phyloP scores from a whole-genome alignment of 2,113 vertebrate genomes.

The Tetraodon nigroviridis region DNA sequence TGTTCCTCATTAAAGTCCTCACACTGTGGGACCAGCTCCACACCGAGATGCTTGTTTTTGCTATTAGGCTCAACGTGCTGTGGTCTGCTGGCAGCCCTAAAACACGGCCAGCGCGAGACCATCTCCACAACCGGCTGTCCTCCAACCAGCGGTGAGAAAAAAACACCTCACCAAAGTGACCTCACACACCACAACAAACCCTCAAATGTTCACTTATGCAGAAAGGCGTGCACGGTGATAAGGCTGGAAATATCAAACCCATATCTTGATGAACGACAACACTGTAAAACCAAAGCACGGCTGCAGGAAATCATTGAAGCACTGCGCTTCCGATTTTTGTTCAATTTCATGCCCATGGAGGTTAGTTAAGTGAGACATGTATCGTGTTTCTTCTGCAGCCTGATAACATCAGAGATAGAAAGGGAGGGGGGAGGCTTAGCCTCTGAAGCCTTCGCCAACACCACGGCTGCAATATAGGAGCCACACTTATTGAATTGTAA shows the following conservation, averaged over 20 bases:
- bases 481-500: slow-evolving; percentile 69
- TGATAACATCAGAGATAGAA: slow-evolving; percentile 66
- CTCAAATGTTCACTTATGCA: slow-evolving; percentile 15
- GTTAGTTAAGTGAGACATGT: slow-evolving; percentile 54
- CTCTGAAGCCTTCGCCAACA: slow-evolving; percentile 47
- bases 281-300: slow-evolving; percentile 6
- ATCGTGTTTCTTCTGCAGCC: slow-evolving; percentile 52
- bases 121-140: slow-evolving; percentile 30
- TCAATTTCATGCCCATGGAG: slow-evolving; percentile 61
- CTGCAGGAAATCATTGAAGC: slow-evolving; percentile 42
- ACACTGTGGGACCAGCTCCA: slow-evolving; percentile 74
- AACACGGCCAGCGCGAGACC: slow-evolving; percentile 42
- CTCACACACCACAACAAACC: not conserved
- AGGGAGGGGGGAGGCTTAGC: slow-evolving; percentile 38
- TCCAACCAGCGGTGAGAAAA: slow-evolving; percentile 14
- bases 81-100: slow-evolving; percentile 64
- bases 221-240: too few relatives aligned
- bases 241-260: too few relatives aligned
- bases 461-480: slow-evolving; percentile 49
- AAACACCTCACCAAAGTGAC: too few relatives aligned
- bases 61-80: slow-evolving; percentile 75
- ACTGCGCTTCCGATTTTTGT: slow-evolving; percentile 51
- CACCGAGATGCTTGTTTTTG: slow-evolving; percentile 77
- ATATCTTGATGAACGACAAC: slow-evolving; percentile 31
- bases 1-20: slow-evolving; percentile 79